phyloP scores from a whole-genome alignment of 2,113 vertebrate genomes.

The Rhineura floridana region DNA sequence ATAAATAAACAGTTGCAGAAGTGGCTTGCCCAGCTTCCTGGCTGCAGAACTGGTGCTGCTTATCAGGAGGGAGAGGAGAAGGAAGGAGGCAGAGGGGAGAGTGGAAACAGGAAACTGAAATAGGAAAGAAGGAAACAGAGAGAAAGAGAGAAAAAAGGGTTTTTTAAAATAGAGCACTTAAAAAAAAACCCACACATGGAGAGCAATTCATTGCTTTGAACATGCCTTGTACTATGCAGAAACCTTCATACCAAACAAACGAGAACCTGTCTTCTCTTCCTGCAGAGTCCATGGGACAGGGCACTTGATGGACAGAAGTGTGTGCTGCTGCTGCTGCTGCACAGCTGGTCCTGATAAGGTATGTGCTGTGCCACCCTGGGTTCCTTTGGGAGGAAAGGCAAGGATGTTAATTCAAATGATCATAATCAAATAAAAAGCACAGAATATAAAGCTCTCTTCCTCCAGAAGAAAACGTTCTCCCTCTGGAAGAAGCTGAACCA shows the following conservation, averaged over 20 bases:
- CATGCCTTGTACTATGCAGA: background rate
- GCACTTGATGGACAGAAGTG: background rate
- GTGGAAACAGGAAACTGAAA: too few relatives aligned
- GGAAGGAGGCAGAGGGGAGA: background rate
- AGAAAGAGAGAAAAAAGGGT: background rate
- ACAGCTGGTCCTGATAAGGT: background rate
- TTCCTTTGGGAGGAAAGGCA: too few relatives aligned
- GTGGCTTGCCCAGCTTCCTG: too few relatives aligned
- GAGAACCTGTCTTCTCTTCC: background rate
- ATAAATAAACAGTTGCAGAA: too few relatives aligned
- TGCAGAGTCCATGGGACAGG: background rate
- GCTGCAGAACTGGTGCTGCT: too few relatives aligned
- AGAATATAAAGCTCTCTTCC: background rate
- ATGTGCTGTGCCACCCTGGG: background rate
- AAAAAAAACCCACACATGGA: background rate
- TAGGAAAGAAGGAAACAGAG: background rate
- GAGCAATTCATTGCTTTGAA: background rate
- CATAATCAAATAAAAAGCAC: too few relatives aligned
- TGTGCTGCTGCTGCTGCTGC: background rate
- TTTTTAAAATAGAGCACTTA: background rate
- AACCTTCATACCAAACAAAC: background rate
- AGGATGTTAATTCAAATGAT: too few relatives aligned
- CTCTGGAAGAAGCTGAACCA: background rate
- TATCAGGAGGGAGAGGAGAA: background rate
- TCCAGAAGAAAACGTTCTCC: background rate